Conservation (phyloP, 1,140 invertebrate genomes). For the Scylla paramamosain region DNA sequence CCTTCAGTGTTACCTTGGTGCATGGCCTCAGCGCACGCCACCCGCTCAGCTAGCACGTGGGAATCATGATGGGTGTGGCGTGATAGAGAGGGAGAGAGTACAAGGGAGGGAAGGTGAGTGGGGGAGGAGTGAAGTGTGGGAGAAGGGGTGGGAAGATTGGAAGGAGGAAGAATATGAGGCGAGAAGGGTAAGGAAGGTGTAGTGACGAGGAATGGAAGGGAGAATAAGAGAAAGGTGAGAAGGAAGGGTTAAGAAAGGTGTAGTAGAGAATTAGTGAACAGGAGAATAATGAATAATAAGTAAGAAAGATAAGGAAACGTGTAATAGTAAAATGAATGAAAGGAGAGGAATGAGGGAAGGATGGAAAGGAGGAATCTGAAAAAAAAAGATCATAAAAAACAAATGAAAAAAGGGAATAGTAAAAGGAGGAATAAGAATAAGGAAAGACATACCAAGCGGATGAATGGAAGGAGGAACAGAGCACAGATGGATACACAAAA, state of each 20-base stretch:
- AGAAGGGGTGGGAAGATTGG: background rate
- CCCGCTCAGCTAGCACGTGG: background rate
- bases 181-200: background rate
- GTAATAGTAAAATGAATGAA: no score
- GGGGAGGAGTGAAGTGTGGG: background rate
- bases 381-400: no score
- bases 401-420: no score
- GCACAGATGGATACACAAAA: no score
- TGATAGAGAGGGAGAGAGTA: background rate
- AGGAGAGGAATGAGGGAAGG: background rate
- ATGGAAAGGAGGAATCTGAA: background rate
- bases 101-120: background rate
- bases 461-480: no score
- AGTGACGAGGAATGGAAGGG: background rate
- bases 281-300: background rate
- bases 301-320: no score
- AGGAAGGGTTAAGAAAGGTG: background rate
- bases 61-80: background rate
- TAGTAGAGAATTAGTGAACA: background rate
- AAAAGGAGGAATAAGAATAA: no score
- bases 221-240: background rate
- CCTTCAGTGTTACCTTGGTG: constrained; percentile 34
- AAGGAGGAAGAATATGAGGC: background rate
- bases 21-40: background rate
- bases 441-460: no score